These are phyloP conservation scores for Diphyllodes magnificus DNA, from an alignment of 2,113 vertebrate genomes.

Conservation along the genomic window DNA sequence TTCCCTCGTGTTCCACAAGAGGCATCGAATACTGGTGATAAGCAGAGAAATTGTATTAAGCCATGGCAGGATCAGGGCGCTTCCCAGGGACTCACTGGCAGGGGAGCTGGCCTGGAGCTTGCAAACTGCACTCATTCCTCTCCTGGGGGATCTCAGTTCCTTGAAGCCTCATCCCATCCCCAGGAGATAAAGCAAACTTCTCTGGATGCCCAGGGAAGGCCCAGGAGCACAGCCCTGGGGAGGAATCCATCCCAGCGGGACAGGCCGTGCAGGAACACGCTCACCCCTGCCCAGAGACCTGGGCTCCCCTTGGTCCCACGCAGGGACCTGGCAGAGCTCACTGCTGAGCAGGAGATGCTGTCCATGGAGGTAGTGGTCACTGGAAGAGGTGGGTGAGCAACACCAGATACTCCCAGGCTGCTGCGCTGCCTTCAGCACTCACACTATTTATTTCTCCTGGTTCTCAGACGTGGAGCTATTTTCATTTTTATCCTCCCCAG, in stretches of 20 bases:
- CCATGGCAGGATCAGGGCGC: not conserved
- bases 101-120: not conserved
- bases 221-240: rapidly evolving
- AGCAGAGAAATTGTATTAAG: not conserved
- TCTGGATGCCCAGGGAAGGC: not conserved
- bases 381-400: not conserved
- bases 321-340: not conserved
- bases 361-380: rapidly evolving
- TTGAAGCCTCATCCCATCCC: not conserved
- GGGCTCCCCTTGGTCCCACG: rapidly evolving
- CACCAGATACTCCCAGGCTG: not conserved
- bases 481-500: not conserved
- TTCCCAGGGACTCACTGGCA: not conserved
- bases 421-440: not conserved
- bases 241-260: not conserved
- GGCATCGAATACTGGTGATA: not conserved
- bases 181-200: not conserved
- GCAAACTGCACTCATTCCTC: not conserved
- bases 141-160: not conserved
- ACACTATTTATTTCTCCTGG: not conserved
- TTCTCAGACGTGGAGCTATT: not conserved
- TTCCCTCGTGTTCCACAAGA: not conserved
- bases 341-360: not conserved
- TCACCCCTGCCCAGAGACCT: not conserved
- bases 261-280: not conserved